Percentiles rank a stretch among this genome's conserved stretches.
Evolutionary conservation across 1,140 invertebrate genomes (phyloP).

Genomic region (Frieseomelitta varia): DNA sequence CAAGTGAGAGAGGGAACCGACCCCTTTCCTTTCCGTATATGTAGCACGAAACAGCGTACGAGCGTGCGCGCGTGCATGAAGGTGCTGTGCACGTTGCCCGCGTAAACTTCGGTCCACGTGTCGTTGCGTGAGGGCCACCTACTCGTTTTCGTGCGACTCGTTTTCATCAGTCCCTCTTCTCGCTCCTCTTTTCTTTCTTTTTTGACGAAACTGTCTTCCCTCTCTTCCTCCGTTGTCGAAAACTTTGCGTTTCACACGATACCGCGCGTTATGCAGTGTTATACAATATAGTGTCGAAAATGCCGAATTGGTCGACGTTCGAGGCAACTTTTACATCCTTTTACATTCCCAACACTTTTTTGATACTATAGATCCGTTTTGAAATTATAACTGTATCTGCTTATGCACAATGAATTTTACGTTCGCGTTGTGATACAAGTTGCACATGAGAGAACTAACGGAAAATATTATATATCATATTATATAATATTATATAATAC

Average conservation of each 20-base stretch:
- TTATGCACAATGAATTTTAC: too few relatives aligned
- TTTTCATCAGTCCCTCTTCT: conserved; percentile 19
- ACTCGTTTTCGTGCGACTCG: conserved; percentile 33
- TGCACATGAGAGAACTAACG: too few relatives aligned
- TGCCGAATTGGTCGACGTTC: neutral
- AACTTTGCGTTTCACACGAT: neutral
- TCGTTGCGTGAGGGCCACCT: conserved; percentile 63
- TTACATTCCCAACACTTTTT: neutral
- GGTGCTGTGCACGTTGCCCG: conserved; percentile 31
- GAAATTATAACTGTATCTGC: neutral
- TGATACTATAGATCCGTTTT: too few relatives aligned
- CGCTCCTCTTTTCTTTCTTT: conserved; percentile 11
- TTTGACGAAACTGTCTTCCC: neutral
- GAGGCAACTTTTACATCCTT: neutral
- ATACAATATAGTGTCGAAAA: neutral
- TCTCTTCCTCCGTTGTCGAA: neutral
- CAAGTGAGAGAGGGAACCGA: conserved; percentile 67
- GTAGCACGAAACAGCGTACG: conserved; percentile 49
- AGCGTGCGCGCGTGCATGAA: conserved; percentile 4
- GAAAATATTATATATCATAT: neutral
- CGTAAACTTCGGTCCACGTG: conserved; percentile 59
- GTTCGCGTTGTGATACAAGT: too few relatives aligned
- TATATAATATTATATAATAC: neutral
- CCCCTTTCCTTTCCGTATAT: conserved; percentile 71
- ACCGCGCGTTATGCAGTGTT: conserved; percentile 1